These are phyloP conservation scores for Cerceris ruficornis DNA, from an alignment of 2,888 invertebrate species.

Conservation along the genomic window DNA sequence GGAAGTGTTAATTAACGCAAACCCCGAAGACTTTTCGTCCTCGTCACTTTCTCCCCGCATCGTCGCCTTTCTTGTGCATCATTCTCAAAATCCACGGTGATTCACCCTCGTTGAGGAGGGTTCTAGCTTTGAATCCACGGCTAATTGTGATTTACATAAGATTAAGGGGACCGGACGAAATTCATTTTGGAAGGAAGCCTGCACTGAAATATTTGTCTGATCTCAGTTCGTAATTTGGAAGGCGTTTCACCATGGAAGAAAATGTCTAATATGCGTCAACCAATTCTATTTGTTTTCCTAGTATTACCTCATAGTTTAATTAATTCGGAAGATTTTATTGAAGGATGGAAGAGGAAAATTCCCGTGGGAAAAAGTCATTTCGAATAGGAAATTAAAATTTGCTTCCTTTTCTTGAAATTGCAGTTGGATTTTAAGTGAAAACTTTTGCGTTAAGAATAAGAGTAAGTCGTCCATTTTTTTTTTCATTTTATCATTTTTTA, in stretches of 20 bases:
- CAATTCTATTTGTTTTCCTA: neutral
- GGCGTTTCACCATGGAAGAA: neutral
- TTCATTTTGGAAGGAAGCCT: constrained; percentile 18
- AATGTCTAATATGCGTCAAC: neutral
- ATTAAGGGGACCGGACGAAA: constrained; percentile 25
- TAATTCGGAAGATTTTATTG: neutral
- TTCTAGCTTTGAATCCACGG: constrained; percentile 11
- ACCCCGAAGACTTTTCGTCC: neutral
- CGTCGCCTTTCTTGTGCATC: constrained; percentile 8
- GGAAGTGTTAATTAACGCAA: constrained; percentile 38
- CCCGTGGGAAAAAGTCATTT: neutral
- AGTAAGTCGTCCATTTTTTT: no score
- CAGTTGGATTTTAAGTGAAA: neutral
- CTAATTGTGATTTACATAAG: constrained; percentile 45
- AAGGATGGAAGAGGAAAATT: no score
- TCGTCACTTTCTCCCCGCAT: constrained; percentile 5
- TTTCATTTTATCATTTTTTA: no score
- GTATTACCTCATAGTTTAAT: neutral
- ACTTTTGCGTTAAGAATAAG: no score
- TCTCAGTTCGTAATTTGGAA: neutral
- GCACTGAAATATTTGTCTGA: neutral
- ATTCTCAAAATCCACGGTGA: constrained; percentile 24
- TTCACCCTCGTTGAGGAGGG: constrained; percentile 19
- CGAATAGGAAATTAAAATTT: neutral
- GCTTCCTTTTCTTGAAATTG: neutral